Percentiles rank a stretch among this genome's conserved stretches.
Evolutionary conservation across 2,797 vertebrate species (phyloP).

Genomic region (Staurois parvus): DNA sequence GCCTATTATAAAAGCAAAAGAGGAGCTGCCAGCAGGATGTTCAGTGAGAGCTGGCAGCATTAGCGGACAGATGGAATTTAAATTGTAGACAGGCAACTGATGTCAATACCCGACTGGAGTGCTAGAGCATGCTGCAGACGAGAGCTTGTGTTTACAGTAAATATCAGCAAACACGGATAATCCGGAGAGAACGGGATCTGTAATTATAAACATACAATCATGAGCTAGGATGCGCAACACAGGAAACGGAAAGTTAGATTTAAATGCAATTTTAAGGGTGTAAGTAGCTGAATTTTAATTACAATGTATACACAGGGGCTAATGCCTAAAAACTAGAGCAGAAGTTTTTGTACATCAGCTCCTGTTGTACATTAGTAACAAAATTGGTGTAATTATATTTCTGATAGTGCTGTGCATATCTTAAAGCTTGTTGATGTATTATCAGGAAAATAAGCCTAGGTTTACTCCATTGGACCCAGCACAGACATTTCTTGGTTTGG

Average conservation of each 20-base stretch:
- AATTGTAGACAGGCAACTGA: slow-evolving; percentile 49
- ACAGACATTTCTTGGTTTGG: background rate
- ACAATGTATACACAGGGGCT: background rate
- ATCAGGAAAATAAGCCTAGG: background rate
- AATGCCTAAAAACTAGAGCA: background rate
- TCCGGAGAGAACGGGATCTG: background rate
- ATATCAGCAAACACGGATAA: slow-evolving; percentile 29
- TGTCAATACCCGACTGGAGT: slow-evolving; percentile 41
- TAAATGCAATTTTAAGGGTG: background rate
- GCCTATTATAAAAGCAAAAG: slow-evolving; percentile 22
- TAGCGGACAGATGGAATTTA: slow-evolving; percentile 49
- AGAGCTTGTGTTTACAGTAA: slow-evolving; percentile 44
- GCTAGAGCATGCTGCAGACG: background rate
- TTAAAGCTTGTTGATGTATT: background rate
- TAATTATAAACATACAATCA: background rate
- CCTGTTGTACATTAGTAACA: background rate
- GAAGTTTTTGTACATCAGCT: background rate
- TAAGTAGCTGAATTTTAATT: background rate
- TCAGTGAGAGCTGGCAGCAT: slow-evolving; percentile 34
- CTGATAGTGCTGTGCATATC: background rate
- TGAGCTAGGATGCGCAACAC: background rate
- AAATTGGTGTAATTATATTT: background rate
- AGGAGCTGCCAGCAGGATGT: slow-evolving; percentile 28
- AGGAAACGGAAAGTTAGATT: background rate
- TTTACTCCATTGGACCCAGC: background rate